Evolutionary conservation across 2,888 invertebrate species (phyloP).

Genomic region (Ormyrus nitidulus): DNA sequence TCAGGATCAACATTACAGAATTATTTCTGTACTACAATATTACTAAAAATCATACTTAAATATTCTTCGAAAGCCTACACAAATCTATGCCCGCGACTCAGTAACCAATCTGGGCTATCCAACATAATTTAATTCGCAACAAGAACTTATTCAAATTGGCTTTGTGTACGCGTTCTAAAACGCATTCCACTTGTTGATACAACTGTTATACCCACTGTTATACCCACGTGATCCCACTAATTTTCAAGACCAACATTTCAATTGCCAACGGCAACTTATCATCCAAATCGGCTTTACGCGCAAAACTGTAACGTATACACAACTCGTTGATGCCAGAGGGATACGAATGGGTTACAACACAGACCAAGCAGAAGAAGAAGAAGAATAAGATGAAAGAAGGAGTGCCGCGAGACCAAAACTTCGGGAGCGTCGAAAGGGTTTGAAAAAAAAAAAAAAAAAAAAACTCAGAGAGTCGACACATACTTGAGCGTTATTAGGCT

Average conservation of each 20-base stretch:
- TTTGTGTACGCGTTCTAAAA: background rate
- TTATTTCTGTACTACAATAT: too few species aligned
- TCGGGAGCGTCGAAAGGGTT: constrained; percentile 21
- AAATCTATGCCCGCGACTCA: too few species aligned
- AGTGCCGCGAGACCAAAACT: background rate
- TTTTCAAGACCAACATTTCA: too few species aligned
- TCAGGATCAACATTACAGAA: too few species aligned
- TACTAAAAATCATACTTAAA: too few species aligned
- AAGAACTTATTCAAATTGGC: too few species aligned
- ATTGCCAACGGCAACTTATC: too few species aligned
- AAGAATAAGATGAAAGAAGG: background rate
- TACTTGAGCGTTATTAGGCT: constrained; percentile 70
- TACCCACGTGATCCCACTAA: too few species aligned
- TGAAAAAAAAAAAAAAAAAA: background rate
- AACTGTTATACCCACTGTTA: too few species aligned
- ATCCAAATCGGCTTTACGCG: too few species aligned
- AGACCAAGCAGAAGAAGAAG: background rate
- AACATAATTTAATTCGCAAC: background rate
- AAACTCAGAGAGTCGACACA: constrained; percentile 13
- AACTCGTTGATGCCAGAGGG: background rate
- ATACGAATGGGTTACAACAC: background rate
- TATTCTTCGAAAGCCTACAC: too few species aligned
- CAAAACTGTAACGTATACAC: background rate
- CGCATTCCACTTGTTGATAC: too few species aligned
- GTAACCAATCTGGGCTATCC: background rate